A percentile compares a stretch with the other conserved stretches of the same genome.
Conservation (phyloP, 2,797 vertebrate genomes). For the Botia kubotai region DNA sequence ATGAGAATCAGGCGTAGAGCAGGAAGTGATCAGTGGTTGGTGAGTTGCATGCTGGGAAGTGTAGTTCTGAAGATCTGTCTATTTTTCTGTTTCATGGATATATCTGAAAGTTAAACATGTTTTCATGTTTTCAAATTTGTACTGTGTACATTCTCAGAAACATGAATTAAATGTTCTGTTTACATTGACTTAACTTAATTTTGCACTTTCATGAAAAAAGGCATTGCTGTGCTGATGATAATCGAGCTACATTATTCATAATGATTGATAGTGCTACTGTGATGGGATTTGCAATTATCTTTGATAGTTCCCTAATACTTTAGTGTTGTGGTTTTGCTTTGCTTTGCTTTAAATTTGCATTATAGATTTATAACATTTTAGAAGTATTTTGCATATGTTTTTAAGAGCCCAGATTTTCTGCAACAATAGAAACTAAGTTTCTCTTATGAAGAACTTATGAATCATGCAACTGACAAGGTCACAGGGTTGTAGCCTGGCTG, state of each 20-base stretch:
- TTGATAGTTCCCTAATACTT: background rate
- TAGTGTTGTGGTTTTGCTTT: background rate
- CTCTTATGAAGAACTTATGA: conserved; percentile 15
- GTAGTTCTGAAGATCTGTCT: too few relatives aligned
- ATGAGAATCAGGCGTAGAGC: too few relatives aligned
- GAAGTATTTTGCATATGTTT: background rate
- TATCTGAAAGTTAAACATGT: too few relatives aligned
- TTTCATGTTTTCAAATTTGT: too few relatives aligned
- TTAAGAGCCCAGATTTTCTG: conserved; percentile 8
- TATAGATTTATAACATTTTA: background rate
- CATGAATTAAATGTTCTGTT: background rate
- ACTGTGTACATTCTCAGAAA: background rate
- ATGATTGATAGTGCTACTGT: conserved; percentile 11
- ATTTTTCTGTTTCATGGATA: too few relatives aligned
- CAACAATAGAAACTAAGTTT: conserved; percentile 9
- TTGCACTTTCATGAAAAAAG: background rate
- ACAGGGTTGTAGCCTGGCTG: conserved; percentile 70
- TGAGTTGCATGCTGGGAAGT: too few relatives aligned
- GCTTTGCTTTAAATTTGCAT: background rate
- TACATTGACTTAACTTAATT: background rate
- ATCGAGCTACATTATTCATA: conserved; percentile 17
- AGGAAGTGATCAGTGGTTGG: too few relatives aligned
- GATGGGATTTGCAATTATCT: conserved; percentile 19
- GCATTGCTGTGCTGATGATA: conserved; percentile 9
- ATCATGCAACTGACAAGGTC: conserved; percentile 74